phyloP scores from a whole-genome alignment of 2,113 vertebrate species.

The Muntiacus reevesi region DNA sequence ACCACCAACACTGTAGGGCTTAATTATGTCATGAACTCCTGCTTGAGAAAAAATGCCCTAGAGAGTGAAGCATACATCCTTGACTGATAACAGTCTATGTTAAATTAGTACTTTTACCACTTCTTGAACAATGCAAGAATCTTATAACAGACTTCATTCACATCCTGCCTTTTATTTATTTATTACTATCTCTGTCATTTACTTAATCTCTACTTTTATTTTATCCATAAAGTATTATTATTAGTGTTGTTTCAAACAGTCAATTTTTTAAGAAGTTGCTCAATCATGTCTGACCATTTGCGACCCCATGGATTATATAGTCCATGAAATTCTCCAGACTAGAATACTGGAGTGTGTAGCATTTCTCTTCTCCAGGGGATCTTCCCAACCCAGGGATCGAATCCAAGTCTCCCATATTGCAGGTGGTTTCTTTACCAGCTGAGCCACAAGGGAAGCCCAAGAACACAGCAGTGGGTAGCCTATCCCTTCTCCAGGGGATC shows the following conservation, averaged over 20 bases:
- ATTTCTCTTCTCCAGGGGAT: neutral
- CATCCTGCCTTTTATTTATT: neutral
- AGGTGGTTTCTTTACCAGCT: neutral
- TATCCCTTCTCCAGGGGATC: neutral
- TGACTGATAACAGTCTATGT: neutral
- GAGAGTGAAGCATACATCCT: neutral
- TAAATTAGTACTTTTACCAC: neutral
- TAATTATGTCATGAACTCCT: neutral
- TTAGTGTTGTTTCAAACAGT: neutral
- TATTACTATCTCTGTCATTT: neutral
- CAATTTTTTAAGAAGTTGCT: neutral
- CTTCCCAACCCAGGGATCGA: neutral
- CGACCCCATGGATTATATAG: neutral
- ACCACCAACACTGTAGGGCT: neutral
- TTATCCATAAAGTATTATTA: neutral
- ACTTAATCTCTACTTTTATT: neutral
- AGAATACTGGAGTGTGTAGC: neutral
- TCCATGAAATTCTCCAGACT: neutral
- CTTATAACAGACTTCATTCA: neutral
- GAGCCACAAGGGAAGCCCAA: neutral
- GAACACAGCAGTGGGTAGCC: neutral
- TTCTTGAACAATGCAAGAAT: neutral
- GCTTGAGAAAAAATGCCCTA: neutral
- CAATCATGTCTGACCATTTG: neutral
- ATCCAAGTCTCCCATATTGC: neutral